These are phyloP conservation scores for Polymixis lichenea DNA, from an alignment of 2,888 invertebrate species.

Conservation along the genomic window DNA sequence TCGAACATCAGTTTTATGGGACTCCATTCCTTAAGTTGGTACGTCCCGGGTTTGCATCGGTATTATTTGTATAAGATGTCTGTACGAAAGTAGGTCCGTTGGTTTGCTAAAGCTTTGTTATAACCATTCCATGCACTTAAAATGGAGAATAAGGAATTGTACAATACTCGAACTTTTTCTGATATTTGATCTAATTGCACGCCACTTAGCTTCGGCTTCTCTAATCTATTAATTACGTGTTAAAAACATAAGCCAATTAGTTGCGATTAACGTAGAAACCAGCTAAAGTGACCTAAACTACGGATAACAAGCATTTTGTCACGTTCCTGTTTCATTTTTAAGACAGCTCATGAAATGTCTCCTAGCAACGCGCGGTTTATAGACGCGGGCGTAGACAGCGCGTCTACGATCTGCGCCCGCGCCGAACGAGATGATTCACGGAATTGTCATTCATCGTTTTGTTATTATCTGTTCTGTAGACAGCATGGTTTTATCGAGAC, in stretches of 20 bases:
- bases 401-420: constrained; percentile 42
- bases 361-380: constrained; percentile 1
- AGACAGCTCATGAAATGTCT: constrained; percentile 16
- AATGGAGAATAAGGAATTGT: neutral
- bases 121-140: neutral
- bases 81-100: constrained; percentile 43
- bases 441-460: constrained; percentile 48
- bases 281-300: neutral
- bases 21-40: constrained; percentile 64
- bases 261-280: neutral
- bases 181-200: neutral
- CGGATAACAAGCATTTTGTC: constrained; percentile 35
- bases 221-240: neutral
- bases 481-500: constrained; percentile 23
- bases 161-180: neutral
- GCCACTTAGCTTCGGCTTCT: neutral
- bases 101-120: too few species aligned
- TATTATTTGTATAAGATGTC: constrained; percentile 64
- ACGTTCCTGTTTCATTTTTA: constrained; percentile 33
- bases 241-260: neutral
- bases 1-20: constrained; percentile 78
- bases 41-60: constrained; percentile 57
- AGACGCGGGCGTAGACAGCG: constrained; percentile 51
- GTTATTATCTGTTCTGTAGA: constrained; percentile 43
- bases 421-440: constrained; percentile 42